Evolutionary conservation across 2,888 invertebrate genomes (phyloP).

Genomic region (Gymnocheta viridis): DNA sequence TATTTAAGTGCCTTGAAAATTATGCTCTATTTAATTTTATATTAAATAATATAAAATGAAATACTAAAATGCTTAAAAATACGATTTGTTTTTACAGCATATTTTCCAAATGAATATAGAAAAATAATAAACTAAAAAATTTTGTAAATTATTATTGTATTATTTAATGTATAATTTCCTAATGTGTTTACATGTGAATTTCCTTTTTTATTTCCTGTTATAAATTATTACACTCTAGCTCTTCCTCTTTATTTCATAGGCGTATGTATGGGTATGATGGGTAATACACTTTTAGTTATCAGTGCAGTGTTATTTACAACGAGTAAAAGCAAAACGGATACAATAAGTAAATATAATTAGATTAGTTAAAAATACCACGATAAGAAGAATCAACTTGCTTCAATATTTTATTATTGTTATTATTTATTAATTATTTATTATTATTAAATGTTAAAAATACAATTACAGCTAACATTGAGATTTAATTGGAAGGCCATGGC

Average conservation of each 20-base stretch:
- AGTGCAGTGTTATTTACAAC: not conserved
- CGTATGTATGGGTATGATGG: not conserved
- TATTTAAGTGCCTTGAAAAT: slow-evolving; percentile 24
- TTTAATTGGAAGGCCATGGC: too few relatives aligned
- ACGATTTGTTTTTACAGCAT: slow-evolving; percentile 10
- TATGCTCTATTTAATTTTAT: slow-evolving; percentile 63
- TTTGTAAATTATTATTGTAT: slow-evolving; percentile 41
- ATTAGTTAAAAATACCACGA: slow-evolving; percentile 20
- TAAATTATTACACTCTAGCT: slow-evolving; percentile 44
- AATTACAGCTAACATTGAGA: too few relatives aligned
- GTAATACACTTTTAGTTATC: not conserved
- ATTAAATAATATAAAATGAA: slow-evolving; percentile 12
- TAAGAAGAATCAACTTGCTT: not conserved
- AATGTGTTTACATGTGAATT: slow-evolving; percentile 57
- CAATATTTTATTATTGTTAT: too few relatives aligned
- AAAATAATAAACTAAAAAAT: not conserved
- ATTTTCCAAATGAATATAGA: not conserved
- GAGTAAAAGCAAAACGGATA: slow-evolving; percentile 17
- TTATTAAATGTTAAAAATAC: too few relatives aligned
- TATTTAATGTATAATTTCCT: slow-evolving; percentile 65
- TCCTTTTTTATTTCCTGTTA: slow-evolving; percentile 56
- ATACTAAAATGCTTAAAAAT: not conserved
- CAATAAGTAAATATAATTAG: not conserved
- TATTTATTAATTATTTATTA: too few relatives aligned
- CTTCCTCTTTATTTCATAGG: not conserved